Evolutionary conservation across 2,888 invertebrate genomes (phyloP).

Genomic region (Ennomos erosarius): DNA sequence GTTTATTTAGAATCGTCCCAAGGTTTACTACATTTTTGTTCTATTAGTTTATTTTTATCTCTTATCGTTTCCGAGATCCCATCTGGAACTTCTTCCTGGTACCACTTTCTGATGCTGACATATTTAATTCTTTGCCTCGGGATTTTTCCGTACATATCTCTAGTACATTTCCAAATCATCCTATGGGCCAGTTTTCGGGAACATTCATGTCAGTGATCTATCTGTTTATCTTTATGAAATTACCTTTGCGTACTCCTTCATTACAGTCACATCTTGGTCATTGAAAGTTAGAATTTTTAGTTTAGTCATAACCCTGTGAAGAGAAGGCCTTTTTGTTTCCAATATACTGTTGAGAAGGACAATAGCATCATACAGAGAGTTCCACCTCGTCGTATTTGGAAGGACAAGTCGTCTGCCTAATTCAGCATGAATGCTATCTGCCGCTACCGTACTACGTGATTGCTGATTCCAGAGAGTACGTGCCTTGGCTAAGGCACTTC

Average conservation of each 20-base stretch:
- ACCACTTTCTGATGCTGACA: too few relatives aligned
- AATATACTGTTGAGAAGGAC: constrained; percentile 32
- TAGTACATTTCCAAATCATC: too few relatives aligned
- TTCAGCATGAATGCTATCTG: constrained; percentile 37
- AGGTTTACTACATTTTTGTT: too few relatives aligned
- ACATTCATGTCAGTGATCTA: too few relatives aligned
- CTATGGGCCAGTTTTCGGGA: too few relatives aligned
- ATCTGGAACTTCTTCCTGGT: too few relatives aligned
- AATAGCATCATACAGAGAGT: constrained; percentile 34
- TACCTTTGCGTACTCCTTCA: constrained; percentile 34
- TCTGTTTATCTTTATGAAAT: too few relatives aligned
- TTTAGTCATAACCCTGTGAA: constrained; percentile 36
- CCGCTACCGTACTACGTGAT: constrained; percentile 39
- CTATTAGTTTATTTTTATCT: too few relatives aligned
- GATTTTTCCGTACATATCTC: too few relatives aligned
- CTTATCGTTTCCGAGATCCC: too few relatives aligned
- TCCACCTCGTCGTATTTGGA: constrained; percentile 35
- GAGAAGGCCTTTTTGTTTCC: constrained; percentile 38
- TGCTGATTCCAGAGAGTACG: constrained; percentile 37
- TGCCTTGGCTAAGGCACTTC: constrained; percentile 37
- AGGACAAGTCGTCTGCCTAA: constrained; percentile 35
- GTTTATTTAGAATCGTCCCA: too few relatives aligned
- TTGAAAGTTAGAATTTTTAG: constrained; percentile 35
- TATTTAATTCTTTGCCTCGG: too few relatives aligned
- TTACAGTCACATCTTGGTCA: constrained; percentile 38